Evolutionary conservation across 2,113 vertebrate genomes (phyloP).

Genomic region (Trochalopteron elliotii): DNA sequence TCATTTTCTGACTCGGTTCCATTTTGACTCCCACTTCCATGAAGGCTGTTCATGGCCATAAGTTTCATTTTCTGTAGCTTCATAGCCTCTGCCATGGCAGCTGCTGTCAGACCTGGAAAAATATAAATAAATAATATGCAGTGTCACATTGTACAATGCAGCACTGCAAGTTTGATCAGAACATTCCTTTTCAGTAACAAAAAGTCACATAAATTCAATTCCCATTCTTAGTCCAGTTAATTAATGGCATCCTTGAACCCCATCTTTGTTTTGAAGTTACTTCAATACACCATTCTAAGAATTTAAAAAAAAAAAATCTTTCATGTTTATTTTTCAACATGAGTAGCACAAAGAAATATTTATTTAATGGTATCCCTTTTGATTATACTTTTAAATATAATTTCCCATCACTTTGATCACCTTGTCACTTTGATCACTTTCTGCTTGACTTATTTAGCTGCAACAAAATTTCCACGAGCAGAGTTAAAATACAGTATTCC

Average conservation of each 20-base stretch:
- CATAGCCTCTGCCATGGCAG: constrained; percentile 90
- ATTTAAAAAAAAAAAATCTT: background rate
- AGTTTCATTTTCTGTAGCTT: constrained; percentile 92
- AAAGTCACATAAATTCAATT: background rate
- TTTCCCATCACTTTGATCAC: constrained; percentile 36
- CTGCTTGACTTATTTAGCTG: background rate
- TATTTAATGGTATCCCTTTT: background rate
- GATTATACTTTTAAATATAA: constrained; percentile 30
- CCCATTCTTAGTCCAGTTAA: background rate
- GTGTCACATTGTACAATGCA: background rate
- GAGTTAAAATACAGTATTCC: background rate
- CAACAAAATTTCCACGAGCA: background rate
- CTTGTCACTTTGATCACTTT: constrained; percentile 43
- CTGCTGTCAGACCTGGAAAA: constrained; percentile 85
- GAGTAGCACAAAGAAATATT: background rate
- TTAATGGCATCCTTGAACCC: background rate
- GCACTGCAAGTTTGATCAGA: background rate
- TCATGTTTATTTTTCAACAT: background rate
- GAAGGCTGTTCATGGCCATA: constrained; percentile 87
- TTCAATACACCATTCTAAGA: background rate
- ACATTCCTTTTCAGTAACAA: background rate
- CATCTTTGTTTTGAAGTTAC: background rate
- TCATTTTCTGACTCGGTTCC: constrained; percentile 85
- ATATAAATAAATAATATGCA: constrained; percentile 11
- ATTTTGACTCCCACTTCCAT: constrained; percentile 82